A percentile compares a stretch with the other conserved stretches of the same genome.
phyloP scores from a whole-genome alignment of 2,113 vertebrate species.

The Lepus europaeus region DNA sequence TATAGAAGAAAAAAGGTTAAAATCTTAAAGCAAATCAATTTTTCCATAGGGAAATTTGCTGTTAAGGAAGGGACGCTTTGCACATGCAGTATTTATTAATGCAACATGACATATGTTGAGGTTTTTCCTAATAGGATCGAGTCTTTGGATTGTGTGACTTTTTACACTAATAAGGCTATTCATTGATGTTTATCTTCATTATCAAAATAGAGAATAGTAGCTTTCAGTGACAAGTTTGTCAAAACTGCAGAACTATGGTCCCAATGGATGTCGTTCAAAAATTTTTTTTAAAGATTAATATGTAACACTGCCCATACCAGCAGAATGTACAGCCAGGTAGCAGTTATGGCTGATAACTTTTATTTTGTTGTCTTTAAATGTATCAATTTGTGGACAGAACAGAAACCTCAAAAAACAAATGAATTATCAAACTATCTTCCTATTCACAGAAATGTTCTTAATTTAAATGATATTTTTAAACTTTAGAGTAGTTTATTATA shows the following conservation, averaged over 20 bases:
- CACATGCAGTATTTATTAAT: constrained; percentile 77
- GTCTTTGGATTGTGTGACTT: constrained; percentile 65
- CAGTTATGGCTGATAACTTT: neutral
- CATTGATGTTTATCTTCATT: constrained; percentile 73
- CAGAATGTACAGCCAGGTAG: neutral
- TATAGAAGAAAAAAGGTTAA: constrained; percentile 69
- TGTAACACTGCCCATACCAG: neutral
- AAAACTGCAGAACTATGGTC: constrained; percentile 43
- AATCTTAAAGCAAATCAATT: constrained; percentile 75
- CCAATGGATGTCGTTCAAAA: constrained; percentile 62
- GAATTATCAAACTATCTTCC: neutral
- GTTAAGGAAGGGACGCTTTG: constrained; percentile 50
- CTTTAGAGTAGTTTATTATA: neutral
- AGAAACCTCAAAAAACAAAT: constrained; percentile 26
- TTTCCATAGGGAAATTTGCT: constrained; percentile 62
- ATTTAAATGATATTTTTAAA: constrained; percentile 27
- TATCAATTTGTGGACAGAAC: neutral
- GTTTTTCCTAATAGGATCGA: constrained; percentile 73
- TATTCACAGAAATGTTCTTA: constrained; percentile 46
- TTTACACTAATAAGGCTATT: constrained; percentile 77
- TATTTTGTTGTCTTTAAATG: neutral
- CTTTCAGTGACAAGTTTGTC: constrained; percentile 65
- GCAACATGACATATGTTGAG: constrained; percentile 62
- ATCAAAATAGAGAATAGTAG: constrained; percentile 67
- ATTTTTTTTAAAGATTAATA: constrained; percentile 22